Base-by-base conservation (phyloP, 2,888 invertebrate genomes). In the Dendrolimus pini region DNA sequence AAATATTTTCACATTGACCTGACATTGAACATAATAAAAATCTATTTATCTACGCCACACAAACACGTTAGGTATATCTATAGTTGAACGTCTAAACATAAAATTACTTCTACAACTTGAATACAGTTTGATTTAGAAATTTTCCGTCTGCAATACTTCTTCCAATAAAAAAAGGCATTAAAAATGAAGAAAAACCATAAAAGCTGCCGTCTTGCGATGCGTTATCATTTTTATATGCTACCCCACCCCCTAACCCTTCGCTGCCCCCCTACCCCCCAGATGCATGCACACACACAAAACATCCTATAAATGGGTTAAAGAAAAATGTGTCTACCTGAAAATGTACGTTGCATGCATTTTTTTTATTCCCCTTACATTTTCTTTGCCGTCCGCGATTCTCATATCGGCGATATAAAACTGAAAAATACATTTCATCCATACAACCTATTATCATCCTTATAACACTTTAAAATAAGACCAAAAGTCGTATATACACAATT, bases 251-350 rank as follows among this genome's bases (percentile, higher is more conserved):
- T 68, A 77, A 78, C 76, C 81, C 84, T 78, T 79, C 80, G 75
- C 56, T 69, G 67, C 71, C 60, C 70, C 80, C 74, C 70, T 69
- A 66, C 69, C 80, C 74, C 76, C 73, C 62, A 71, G 78, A 79
- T 85, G 85, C 75, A 70, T 80, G 72, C 85, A 82, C 86, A 78
- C 82, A 83, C 76, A 77, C 71, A 71, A 71, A 75, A 73, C 77
- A 72, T 76, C 73, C 82, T 85, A 89, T 89, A 89, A 89, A 89
- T 89, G 85, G 89, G 89, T 90, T 90, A 89, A 87, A 89, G 89
- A 89, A 88, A 89, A 89, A 89, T 90, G 90, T 90, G 89, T 90
- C 90, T 90, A 90, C 90, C 89, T 90, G 90, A 87, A 87, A 89
- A 89, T 85, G 83, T 89, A 89, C 89, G 89, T 88, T 87, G 89